Evolutionary conservation across 1,140 invertebrate species (phyloP).

Genomic region (Ericerus pela): DNA sequence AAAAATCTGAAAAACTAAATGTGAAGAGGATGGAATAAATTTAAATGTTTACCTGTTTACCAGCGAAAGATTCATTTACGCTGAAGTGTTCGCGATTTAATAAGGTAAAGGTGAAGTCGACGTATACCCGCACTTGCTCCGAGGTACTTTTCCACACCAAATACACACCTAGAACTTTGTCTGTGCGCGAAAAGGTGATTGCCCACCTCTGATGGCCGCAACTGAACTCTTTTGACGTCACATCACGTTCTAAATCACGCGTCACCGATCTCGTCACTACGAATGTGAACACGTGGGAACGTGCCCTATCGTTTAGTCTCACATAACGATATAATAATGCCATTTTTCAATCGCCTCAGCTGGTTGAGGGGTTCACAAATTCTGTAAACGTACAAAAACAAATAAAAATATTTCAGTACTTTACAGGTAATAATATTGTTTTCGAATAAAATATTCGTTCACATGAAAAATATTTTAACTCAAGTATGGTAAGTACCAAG

Average conservation of each 20-base stretch:
- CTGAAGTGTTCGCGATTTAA: conserved; percentile 75
- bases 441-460: too few relatives aligned
- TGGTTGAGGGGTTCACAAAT: neutral
- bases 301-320: conserved; percentile 63
- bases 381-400: neutral
- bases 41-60: conserved; percentile 46
- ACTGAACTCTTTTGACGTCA: conserved; percentile 68
- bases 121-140: conserved; percentile 56
- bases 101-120: conserved; percentile 71
- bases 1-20: too few relatives aligned
- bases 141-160: conserved; percentile 61
- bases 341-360: conserved; percentile 35
- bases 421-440: too few relatives aligned
- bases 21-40: neutral
- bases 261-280: conserved; percentile 65
- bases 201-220: conserved; percentile 77
- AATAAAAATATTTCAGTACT: too few relatives aligned
- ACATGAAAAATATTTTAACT: too few relatives aligned
- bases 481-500: too few relatives aligned
- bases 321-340: conserved; percentile 71
- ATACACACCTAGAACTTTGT: conserved; percentile 66
- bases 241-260: conserved; percentile 60
- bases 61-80: conserved; percentile 65
- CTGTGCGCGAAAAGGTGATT: conserved; percentile 64
- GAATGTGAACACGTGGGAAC: conserved; percentile 73